These are phyloP conservation scores for Scomber japonicus DNA, from an alignment of 2,113 vertebrate species.

Conservation along the genomic window DNA sequence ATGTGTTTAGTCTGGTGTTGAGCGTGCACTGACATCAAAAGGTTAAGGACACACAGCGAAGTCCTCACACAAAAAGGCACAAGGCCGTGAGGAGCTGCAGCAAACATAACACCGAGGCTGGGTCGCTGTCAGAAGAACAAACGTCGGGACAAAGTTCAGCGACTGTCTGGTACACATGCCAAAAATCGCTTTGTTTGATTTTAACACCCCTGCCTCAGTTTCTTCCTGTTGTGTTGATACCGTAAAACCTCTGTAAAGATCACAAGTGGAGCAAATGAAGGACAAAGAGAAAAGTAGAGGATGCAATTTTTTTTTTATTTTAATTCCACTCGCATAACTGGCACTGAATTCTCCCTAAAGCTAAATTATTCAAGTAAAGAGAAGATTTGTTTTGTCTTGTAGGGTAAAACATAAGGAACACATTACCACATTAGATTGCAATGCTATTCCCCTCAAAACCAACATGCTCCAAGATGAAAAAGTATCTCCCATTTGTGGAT, in stretches of 20 bases:
- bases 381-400: slow-evolving; percentile 55
- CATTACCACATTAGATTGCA: slow-evolving; percentile 55
- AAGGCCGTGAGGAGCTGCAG: neutral
- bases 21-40: slow-evolving; percentile 16
- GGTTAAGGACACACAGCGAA: neutral
- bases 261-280: neutral
- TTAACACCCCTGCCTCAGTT: neutral
- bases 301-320: too few relatives aligned
- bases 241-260: too few relatives aligned
- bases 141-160: neutral
- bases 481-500: neutral
- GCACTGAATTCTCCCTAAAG: slow-evolving; percentile 35
- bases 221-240: neutral
- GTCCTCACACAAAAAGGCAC: too few relatives aligned
- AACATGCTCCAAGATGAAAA: slow-evolving; percentile 5
- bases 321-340: too few relatives aligned
- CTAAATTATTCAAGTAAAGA: slow-evolving; percentile 52
- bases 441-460: slow-evolving; percentile 33
- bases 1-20: slow-evolving; percentile 78
- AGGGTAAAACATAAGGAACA: slow-evolving; percentile 65
- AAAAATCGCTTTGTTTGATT: neutral
- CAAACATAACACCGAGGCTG: slow-evolving; percentile 1
- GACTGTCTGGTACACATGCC: neutral
- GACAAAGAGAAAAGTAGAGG: neutral
- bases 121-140: slow-evolving; percentile 2